A percentile compares a stretch with the other conserved stretches of the same genome.
These are phyloP conservation scores for Colaptes auratus DNA, from an alignment of 2,113 vertebrate species.

Conservation along the genomic window DNA sequence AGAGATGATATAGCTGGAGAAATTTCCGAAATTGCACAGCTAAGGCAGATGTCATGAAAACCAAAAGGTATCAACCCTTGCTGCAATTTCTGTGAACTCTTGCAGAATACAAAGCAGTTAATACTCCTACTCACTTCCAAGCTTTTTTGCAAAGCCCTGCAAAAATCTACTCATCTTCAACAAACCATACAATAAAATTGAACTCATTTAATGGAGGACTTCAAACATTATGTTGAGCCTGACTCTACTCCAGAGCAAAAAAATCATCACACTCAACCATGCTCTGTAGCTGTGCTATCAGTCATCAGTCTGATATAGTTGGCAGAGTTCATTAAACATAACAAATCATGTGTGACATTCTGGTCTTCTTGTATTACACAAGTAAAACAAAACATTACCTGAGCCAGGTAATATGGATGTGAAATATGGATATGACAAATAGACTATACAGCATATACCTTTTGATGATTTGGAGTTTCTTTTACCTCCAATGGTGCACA, in stretches of 20 bases:
- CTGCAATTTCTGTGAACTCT: neutral
- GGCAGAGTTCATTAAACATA: neutral
- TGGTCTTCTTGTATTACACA: neutral
- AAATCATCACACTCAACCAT: neutral
- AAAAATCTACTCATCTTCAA: neutral
- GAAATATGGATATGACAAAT: neutral
- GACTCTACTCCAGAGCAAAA: neutral
- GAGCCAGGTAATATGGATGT: neutral
- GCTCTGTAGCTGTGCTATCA: neutral
- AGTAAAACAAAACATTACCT: neutral
- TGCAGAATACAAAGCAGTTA: neutral
- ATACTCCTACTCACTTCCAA: neutral
- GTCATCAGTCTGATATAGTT: neutral
- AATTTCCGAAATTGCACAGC: neutral
- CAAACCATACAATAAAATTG: neutral
- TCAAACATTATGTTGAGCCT: neutral
- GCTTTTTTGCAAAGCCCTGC: neutral
- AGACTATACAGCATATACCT: neutral
- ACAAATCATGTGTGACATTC: neutral
- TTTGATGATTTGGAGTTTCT: neutral
- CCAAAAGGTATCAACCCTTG: neutral
- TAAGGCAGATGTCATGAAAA: neutral
- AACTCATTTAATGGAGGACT: neutral
- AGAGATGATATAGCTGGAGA: neutral
- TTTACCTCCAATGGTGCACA: neutral